Base-by-base conservation (phyloP, 2,888 invertebrate genomes). In the Smittia sp. region DNA sequence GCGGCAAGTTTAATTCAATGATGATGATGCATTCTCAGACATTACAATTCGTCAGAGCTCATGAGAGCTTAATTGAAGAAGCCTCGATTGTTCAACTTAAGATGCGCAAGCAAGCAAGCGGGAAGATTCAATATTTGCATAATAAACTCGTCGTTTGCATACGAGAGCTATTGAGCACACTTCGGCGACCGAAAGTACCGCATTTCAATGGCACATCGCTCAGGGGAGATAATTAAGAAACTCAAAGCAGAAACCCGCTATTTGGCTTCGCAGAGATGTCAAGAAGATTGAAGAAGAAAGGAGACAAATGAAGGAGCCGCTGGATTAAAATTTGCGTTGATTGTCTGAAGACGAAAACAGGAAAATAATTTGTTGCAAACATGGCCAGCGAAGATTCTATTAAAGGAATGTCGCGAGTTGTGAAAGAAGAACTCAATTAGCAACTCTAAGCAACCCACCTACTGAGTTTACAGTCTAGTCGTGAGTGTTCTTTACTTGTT, bases 391-490 rank as follows among this genome's bases (percentile, higher is more conserved):
- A 15, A 13, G 15, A 7, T 39, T 46, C 46, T 15, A 46, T 46
- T 46, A 15, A 46, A 13, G 46, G 46, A 46, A n/a, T 46, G 46
- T 46, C 46, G 11, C 46, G n/a, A 46, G 15, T 32, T n/a, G 13
- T 22, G n/a, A 22, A 58, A 58, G 3, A 58, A 58, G 22, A 58
- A 58, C 22, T 58, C 58, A 58, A 58, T 58, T 58, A 58, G 58
- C 58, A 58, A 58, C 6, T 58, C 22, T n/a, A 52, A n/a, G 15
- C 7, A 52, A n/a, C 9, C 52, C 52, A 58, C 58, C 58, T 58
- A 58, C 58, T 58, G 46, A 46, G 46, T 46, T 39, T 15, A 46
- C n/a, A 11, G 46, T 46, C 46, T 46, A n/a, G 46, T 46, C n/a
- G 46, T 15, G 13, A 46, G 13, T n/a, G 46, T 46, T 46, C 46